A percentile compares a stretch with the other conserved stretches of the same genome.
Evolutionary conservation across 2,888 invertebrate genomes (phyloP).

Genomic region (Amphiduros pacificus): DNA sequence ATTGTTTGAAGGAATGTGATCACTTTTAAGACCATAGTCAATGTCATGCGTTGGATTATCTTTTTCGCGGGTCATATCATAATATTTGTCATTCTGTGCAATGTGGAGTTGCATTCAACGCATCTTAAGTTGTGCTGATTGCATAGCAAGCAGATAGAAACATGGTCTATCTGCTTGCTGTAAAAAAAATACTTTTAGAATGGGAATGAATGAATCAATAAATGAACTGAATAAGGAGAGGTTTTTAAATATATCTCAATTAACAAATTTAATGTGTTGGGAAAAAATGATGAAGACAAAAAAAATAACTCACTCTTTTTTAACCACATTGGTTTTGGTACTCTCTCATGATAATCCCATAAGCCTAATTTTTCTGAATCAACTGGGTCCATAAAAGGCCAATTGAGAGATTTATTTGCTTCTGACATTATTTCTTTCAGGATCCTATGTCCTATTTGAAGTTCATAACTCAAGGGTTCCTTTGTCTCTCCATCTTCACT

Average conservation of each 20-base stretch:
- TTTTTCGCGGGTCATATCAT: background rate
- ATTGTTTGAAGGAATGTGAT: too few relatives aligned
- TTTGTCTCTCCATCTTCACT: conserved; percentile 11
- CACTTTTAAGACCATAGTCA: background rate
- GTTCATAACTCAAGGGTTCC: conserved; percentile 38
- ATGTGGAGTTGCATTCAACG: too few relatives aligned
- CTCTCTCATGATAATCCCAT: conserved; percentile 59
- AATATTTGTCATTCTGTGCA: too few relatives aligned
- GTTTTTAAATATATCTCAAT: too few relatives aligned
- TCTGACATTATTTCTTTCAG: conserved; percentile 59
- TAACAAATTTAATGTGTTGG: too few relatives aligned
- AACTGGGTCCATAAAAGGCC: conserved; percentile 60
- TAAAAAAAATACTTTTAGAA: too few relatives aligned
- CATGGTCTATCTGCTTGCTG: too few relatives aligned
- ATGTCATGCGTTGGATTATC: background rate
- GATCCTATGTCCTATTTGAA: conserved; percentile 56
- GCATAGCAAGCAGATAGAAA: too few relatives aligned
- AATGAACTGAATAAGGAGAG: too few relatives aligned
- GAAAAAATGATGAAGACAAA: too few relatives aligned
- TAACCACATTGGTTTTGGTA: conserved; percentile 62
- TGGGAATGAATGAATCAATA: too few relatives aligned
- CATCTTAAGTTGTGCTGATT: too few relatives aligned
- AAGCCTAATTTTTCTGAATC: conserved; percentile 54
- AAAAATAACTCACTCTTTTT: conserved; percentile 57
- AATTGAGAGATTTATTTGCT: conserved; percentile 55